These are phyloP conservation scores for Chironomus striatipennis DNA, from an alignment of 1,140 invertebrate genomes.

Conservation along the genomic window DNA sequence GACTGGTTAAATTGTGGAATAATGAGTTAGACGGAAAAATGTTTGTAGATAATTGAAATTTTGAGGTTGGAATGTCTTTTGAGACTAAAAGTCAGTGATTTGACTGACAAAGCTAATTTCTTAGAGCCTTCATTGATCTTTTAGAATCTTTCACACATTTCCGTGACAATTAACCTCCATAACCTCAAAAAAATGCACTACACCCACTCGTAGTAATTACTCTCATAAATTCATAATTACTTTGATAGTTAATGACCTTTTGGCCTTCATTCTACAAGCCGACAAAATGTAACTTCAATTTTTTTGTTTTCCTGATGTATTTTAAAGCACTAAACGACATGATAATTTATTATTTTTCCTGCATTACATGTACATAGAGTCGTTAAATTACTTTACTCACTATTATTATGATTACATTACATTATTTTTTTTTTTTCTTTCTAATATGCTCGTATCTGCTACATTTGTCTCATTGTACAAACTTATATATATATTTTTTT, in stretches of 20 bases:
- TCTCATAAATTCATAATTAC: neutral
- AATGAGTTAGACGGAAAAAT: no score
- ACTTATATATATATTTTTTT: neutral
- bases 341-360: constrained; percentile 4
- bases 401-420: neutral
- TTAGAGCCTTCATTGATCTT: no score
- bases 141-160: no score
- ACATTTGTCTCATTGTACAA: constrained; percentile 7
- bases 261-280: neutral
- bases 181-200: no score
- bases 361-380: neutral
- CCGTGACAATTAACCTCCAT: no score
- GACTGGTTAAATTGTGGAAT: no score
- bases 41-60: no score
- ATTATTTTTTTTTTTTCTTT: neutral
- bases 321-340: neutral
- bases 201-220: neutral
- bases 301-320: neutral
- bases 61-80: no score
- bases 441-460: neutral
- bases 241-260: constrained; percentile 22
- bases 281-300: neutral
- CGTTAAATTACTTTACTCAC: neutral
- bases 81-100: no score
- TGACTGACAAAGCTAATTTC: no score